Base-by-base conservation (phyloP, 2,113 vertebrate genomes). In the Ophthalmolycus amberensis region DNA sequence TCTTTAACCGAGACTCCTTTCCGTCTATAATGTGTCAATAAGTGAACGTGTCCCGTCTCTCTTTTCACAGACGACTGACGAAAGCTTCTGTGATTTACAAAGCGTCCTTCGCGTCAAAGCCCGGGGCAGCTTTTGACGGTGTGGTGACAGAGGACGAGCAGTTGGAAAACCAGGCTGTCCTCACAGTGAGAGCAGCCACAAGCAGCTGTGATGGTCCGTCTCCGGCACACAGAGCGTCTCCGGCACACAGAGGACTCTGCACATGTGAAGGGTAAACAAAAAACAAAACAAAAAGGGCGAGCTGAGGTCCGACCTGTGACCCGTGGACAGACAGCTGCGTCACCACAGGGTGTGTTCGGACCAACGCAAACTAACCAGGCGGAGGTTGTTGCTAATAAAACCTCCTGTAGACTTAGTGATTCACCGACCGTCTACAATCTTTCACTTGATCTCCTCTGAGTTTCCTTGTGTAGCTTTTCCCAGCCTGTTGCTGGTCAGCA, bases 301-400 rank as follows among this genome's bases (percentile, higher is more conserved):
- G n/a, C 4, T 0, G 46, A 20, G n/a, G 40, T 52, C 4, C 6
- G 42, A 88, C 75, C 84, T 88, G 65, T 44, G 73, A 71, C 68
- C 80, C 67, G 65, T 29, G 52, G 22, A 70, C 34, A 70, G 40
- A 1, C 69, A 58, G 42, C 62, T 80, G 78, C 64, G 48, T 52
- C 10, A 50, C 77, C 32, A 9, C 62, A 74, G 78, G 89, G 79
- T 9, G 80, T 78, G 67, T 72, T 54, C n/a, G 63, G 77, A 75
- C 72, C 75, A 66, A 74, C 3, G 11, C 64, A 72, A 27, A 60
- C 71, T 18, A 18, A 63, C 6, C 62, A 75, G 63, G 60, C 69
- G 42, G n/a, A 1, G 54, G 34, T 40, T 75, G 65, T 76, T 86
- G 72, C 34, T 87, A 79, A 90, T 84, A 46, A 90, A 74, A 76